phyloP scores from a whole-genome alignment of 2,888 invertebrate species.

The Calliphora vomitoria region DNA sequence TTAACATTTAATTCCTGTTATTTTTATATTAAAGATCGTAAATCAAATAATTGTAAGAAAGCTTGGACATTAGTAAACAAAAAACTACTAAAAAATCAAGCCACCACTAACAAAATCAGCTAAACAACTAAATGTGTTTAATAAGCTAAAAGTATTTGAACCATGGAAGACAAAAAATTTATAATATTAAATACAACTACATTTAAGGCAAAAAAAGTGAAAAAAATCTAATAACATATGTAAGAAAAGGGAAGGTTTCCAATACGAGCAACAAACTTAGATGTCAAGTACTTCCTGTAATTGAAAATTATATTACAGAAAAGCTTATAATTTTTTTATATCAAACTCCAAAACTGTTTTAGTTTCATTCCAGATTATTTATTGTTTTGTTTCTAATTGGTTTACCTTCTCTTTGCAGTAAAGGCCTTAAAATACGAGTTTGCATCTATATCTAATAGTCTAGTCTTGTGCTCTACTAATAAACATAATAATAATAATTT shows the following conservation, averaged over 20 bases:
- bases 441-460: conserved; percentile 1
- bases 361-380: no score
- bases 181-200: neutral
- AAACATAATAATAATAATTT: conserved; percentile 58
- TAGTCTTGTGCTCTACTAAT: conserved; percentile 39
- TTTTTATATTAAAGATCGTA: conserved; percentile 68
- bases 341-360: no score
- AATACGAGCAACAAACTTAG: no score
- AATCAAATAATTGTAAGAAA: conserved; percentile 73
- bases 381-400: neutral
- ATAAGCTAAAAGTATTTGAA: conserved; percentile 42
- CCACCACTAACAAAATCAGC: conserved; percentile 1
- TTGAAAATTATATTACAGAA: no score
- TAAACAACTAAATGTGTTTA: conserved; percentile 40
- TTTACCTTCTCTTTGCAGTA: conserved; percentile 16
- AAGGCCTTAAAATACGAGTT: neutral
- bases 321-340: no score
- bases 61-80: conserved; percentile 42
- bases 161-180: neutral
- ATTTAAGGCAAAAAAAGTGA: neutral
- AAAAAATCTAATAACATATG: neutral
- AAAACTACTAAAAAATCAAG: neutral
- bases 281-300: no score
- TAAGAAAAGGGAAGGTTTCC: neutral
- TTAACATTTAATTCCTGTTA: conserved; percentile 73